Base-by-base conservation (phyloP, 2,797 vertebrate species). In the Leontopithecus rosalia region DNA sequence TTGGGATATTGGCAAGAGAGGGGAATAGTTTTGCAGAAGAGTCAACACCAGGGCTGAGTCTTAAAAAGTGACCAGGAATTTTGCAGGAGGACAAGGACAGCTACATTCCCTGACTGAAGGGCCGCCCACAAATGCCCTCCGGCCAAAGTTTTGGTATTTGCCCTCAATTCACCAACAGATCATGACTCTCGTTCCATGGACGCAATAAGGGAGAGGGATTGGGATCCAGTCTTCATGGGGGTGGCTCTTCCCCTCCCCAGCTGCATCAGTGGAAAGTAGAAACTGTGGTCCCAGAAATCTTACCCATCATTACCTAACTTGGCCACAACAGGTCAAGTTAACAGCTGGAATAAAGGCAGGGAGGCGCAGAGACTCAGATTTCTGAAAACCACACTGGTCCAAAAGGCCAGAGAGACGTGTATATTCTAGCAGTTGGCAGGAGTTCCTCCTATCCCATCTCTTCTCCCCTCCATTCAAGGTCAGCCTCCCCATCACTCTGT, bases 401-500 rank as follows among this genome's bases (percentile, higher is more conserved):
- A 2, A 1, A 41, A 67, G 46, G 24, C 57, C 30, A 7, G 26
- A 4, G 46, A 4, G 28, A 41, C 33, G 39, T 26, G 28, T 3
- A 0, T 12, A 43, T 7, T 75, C 8, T 15, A 55, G 5, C 0
- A 4, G 10, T 3, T 88, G 50, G 55, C 0, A 5, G 28, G 5
- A 24, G 17, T 26, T 72, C 72, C 13, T 12, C 14, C 13, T 24
- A 10, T 64, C 14, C 7, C 0, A 0, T 41, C 41, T 46, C 48
- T 58, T 76, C 24, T 57, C 8, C 36, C 6, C 7, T 36, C 22
- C 64, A 14, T 26, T 82, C 2, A 1, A 30, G 28, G 4, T 36
- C 7, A 22, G 17, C 15, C 1, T 90, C 30, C 36, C 28, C 22
- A 20, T 24, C 10, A 17, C 36, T 48, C 88, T 30, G 0, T 13